Base-by-base conservation (phyloP, 1,140 invertebrate species). In the Cherax quadricarinatus region DNA sequence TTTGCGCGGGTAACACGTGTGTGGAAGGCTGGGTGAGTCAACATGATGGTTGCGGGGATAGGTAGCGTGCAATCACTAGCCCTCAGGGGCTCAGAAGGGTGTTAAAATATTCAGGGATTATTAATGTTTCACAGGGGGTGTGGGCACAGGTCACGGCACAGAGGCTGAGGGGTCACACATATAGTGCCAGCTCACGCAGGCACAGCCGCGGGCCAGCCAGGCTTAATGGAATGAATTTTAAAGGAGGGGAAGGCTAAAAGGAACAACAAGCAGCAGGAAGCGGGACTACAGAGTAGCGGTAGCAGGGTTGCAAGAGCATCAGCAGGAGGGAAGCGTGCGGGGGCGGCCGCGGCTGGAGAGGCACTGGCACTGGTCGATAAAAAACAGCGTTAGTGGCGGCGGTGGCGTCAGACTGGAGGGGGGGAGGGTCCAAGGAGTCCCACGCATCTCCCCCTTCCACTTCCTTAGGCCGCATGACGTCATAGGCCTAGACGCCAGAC, bases 341-440 rank as follows among this genome's bases (percentile, higher is more conserved):
- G 90, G 85, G 85, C 90, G 90, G 90, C 83, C 84, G 90, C 48
- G 90, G 83, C 85, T 91, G 90, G 90, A 91, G 70, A 87, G 90
- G 90, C 90, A 91, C 90, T 91, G 90, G 84, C 90, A 79, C 75
- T 82, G 90, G 90, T 91, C 90, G 90, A 91, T 91, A 91, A 91
- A 91, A 91, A 91, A 91, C 90, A 91, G 90, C 90, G 90, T 91
- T 91, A 81, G 90, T 91, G 78, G 89, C 80, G 89, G 83, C 49
- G 88, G 86, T 82, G 81, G 84, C 90, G 90, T 91, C 90, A 91
- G 90, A 78, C 83, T 87, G 84, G 90, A 86, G 78, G 49, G 51
- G 51, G 75, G 62, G 24, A n/a, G 53, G 62, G 24, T 48, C 18
- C 48, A 24, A n/a, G 12, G 21, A 16, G 30, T 70, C 84, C 75